Conservation (phyloP, 2,113 vertebrate genomes). For the Rhabdornis inornatus region DNA sequence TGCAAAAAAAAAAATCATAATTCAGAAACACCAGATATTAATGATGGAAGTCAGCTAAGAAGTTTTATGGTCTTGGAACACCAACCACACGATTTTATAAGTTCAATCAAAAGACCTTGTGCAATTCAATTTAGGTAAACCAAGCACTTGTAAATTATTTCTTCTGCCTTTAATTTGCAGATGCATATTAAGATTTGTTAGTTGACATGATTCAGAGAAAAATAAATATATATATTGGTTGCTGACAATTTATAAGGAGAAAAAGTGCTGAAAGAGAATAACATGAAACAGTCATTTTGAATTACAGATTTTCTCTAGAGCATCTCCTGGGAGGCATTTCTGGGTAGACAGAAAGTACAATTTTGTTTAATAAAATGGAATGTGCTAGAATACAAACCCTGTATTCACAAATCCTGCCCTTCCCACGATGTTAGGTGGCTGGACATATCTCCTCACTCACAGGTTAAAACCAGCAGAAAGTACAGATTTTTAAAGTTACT, state of each 20-base stretch:
- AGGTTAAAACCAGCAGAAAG: neutral
- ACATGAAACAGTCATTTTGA: conserved; percentile 17
- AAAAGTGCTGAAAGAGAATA: conserved; percentile 11
- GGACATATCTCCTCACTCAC: neutral
- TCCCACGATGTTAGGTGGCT: rapidly evolving
- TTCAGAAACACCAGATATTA: neutral
- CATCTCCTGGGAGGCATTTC: neutral
- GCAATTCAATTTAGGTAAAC: neutral
- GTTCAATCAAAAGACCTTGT: neutral
- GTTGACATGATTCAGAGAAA: neutral
- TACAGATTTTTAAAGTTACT: neutral
- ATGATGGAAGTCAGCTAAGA: neutral
- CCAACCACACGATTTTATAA: neutral
- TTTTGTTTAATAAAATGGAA: neutral
- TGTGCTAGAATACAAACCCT: neutral
- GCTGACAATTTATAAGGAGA: neutral
- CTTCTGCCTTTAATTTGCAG: neutral
- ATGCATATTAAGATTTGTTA: conserved; percentile 28
- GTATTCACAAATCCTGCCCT: neutral
- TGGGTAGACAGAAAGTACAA: neutral
- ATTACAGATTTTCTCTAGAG: conserved; percentile 14
- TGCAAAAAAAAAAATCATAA: neutral
- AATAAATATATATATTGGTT: neutral
- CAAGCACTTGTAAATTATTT: neutral
- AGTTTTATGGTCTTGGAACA: neutral